Evolutionary conservation across 2,113 vertebrate species (phyloP), one percentile per base, ranked within the genome.

Genomic region (Clarias batrachus): DNA sequence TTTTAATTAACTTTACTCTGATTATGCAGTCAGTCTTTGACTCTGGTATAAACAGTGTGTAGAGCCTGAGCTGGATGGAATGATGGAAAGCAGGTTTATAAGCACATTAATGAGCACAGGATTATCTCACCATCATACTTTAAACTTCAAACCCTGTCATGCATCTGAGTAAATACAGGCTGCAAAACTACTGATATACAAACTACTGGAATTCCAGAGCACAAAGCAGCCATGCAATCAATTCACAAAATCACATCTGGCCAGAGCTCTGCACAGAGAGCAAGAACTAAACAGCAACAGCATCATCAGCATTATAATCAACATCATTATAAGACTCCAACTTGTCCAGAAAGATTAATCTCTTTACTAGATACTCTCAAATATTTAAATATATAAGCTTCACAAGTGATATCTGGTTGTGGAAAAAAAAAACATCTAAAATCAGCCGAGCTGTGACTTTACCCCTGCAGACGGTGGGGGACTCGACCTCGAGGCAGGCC

Each of bases 401-500:
- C 62, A 4, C 37, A 48, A 66, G 19, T 12, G 78, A 62, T 62
- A 62, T 30, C 57, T 41, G 21, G 6, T 73, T 48, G 48, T 6
- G 57, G 9, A 13, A 5, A 23, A 30, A 57, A 9, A 4, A 3
- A 73, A 27, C 3, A 57, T 48, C 0, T 85, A 71, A 83, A 83
- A 85, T 82, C 85, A 85, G 91, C 93, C 91, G 93, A 94, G 93
- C 93, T 93, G 92, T 91, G 85, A 94, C 94, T 91, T 93, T 93
- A 90, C 94, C 92, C 92, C 91, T 93, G 92, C 94, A 94, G 92
- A 94, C 93, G 86, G 92, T 91, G 37, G 93, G 92, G 89, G 92
- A 91, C 92, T 95, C 93, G 92, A 94, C 94, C 76, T 94, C 93
- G 81, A 95, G 92, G 90, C 94, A 95, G 92, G 94, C 94, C 93